Evolutionary conservation across 23 tunicate genomes (phyloP), one percentile per base, ranked within the genome.

Genomic region (Oikopleura vanhoeffeni): DNA sequence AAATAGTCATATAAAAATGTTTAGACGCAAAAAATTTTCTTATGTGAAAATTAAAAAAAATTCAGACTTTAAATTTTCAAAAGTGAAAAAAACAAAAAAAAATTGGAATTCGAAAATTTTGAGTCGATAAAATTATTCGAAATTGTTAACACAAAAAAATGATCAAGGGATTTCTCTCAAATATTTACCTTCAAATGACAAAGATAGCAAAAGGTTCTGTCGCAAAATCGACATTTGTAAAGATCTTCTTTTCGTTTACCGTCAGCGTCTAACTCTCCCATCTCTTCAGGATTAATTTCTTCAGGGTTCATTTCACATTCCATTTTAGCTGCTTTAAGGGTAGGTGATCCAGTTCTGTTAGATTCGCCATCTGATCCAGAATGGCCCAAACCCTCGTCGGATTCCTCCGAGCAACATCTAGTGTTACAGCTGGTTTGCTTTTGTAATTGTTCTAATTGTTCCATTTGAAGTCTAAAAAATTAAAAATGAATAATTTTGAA

Each of bases 341-440:
- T 71, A 3, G 79, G 79, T 2, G 79, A 71, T 2, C 79, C 79
- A 32, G 79, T 71, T 32, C 79, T 33, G 79, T 71, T 71, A 2
- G 79, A 71, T 71, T 71, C 79, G 38, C 79, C 79, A 71, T 71
- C 79, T 3, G 79, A 71, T 33, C 79, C 79, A 32, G 79, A 71
- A 32, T 71, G 79, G 79, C 79, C 79, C 3, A 71, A 38, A 38
- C 79, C 79, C 35, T 71, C 79, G 38, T 71, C 79, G 36, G 79
- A 71, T 32, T 71, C 79, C 32, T 71, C 79, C 34, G 79, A 71
- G 35, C 34, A 13, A 30, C 79, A 71, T 18, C 79, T 33, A 49
- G 64, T 24, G 35, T 3, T 24, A 30, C 79, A 71, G 34, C 79
- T 33, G 24, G 64, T 24, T 24, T 49, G 64, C 24, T 49, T 49